Evolutionary conservation across 2,888 invertebrate genomes (phyloP).

Genomic region (Auanema sp.): DNA sequence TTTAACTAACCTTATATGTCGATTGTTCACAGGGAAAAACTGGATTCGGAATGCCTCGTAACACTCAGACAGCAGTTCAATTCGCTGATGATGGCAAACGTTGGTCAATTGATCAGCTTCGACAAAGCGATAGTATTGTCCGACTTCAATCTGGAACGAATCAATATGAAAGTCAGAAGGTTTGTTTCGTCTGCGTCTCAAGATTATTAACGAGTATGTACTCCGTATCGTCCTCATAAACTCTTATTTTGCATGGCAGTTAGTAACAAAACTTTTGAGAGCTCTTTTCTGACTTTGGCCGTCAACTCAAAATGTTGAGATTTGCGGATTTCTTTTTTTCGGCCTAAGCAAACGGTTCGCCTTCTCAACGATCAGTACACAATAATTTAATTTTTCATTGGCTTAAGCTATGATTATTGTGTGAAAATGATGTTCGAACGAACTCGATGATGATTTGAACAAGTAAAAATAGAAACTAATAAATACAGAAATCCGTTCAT

Average conservation of each 20-base stretch:
- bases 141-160: slow-evolving; percentile 63
- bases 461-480: no score
- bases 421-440: no score
- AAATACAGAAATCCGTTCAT: no score
- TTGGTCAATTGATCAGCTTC: slow-evolving; percentile 42
- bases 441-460: no score
- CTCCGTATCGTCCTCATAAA: background rate
- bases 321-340: slow-evolving; percentile 7
- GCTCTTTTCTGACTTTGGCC: background rate
- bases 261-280: no score
- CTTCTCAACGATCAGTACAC: background rate
- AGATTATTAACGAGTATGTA: slow-evolving; percentile 4
- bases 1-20: background rate
- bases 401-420: no score
- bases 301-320: slow-evolving; percentile 1
- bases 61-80: slow-evolving; percentile 57
- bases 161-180: slow-evolving; percentile 61
- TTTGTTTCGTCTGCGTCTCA: slow-evolving; percentile 19
- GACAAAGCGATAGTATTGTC: slow-evolving; percentile 53
- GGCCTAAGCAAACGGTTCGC: slow-evolving; percentile 4
- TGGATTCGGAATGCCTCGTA: slow-evolving; percentile 61
- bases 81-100: slow-evolving; percentile 50
- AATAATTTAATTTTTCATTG: background rate
- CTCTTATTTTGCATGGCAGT: no score
- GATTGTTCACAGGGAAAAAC: slow-evolving; percentile 54